These are phyloP conservation scores for Cancer borealis DNA, from an alignment of 2,888 invertebrate genomes.

Conservation along the genomic window DNA sequence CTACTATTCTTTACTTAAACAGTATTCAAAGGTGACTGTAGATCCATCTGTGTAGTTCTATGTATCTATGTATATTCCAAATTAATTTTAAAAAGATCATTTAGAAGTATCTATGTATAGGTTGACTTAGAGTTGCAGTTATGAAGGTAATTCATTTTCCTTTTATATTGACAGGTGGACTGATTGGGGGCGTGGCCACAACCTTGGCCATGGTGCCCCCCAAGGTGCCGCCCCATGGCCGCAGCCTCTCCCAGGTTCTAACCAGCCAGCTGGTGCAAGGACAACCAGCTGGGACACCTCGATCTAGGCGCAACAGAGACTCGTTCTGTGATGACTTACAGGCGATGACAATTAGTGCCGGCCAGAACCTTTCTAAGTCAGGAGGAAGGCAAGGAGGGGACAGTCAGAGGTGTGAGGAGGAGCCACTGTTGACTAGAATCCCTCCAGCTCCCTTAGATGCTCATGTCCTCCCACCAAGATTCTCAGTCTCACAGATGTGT, in stretches of 20 bases:
- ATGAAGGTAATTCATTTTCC: neutral
- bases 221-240: constrained; percentile 77
- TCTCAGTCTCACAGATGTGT: constrained; percentile 69
- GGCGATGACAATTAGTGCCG: constrained; percentile 67
- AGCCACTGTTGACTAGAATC: constrained; percentile 69
- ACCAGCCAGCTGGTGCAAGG: constrained; percentile 49
- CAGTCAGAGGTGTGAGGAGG: constrained; percentile 73
- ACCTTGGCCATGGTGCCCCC: constrained; percentile 85
- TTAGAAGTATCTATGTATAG: neutral
- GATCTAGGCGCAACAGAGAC: constrained; percentile 64
- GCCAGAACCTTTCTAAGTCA: constrained; percentile 76
- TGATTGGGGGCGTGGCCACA: constrained; percentile 87
- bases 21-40: neutral
- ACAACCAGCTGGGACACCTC: constrained; percentile 62
- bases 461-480: constrained; percentile 69
- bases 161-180: constrained; percentile 55
- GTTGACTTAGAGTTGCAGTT: neutral
- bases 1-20: neutral
- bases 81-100: neutral
- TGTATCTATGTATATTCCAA: neutral
- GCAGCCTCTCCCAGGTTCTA: constrained; percentile 67
- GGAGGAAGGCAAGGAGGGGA: constrained; percentile 71
- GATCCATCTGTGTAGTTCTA: neutral
- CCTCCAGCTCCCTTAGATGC: constrained; percentile 69
- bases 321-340: constrained; percentile 74